Evolutionary conservation across 2,888 invertebrate genomes (phyloP).

Genomic region (Hirtodrosophila confusa): DNA sequence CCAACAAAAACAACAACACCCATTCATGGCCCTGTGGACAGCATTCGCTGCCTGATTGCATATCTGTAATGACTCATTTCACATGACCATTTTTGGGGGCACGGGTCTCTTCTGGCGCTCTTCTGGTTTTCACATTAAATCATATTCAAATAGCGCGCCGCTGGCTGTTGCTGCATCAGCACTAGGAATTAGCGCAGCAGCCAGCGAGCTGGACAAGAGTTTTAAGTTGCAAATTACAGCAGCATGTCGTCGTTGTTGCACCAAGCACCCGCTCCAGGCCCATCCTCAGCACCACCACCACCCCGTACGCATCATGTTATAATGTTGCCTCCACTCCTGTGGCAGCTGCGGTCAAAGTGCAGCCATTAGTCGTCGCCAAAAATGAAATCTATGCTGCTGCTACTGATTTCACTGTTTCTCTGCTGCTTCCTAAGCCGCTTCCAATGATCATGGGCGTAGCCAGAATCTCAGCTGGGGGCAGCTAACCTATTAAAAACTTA

Average conservation of each 20-base stretch:
- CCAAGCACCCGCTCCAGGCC: not conserved
- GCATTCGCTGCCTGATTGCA: slow-evolving; percentile 65
- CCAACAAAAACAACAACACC: slow-evolving; percentile 18
- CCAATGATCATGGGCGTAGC: too few relatives aligned
- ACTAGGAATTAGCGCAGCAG: slow-evolving; percentile 52
- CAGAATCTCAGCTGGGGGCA: too few relatives aligned
- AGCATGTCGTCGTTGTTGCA: slow-evolving; percentile 40
- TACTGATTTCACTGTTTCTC: too few relatives aligned
- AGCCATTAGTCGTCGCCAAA: slow-evolving; percentile 75
- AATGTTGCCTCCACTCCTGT: slow-evolving; percentile 48
- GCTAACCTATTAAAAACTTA: too few relatives aligned
- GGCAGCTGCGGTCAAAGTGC: slow-evolving; percentile 72
- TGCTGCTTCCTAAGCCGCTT: not conserved
- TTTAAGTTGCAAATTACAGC: slow-evolving; percentile 72
- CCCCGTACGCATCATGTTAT: slow-evolving; percentile 25
- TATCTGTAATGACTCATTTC: slow-evolving; percentile 80
- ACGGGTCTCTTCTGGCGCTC: slow-evolving; percentile 1
- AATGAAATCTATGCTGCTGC: slow-evolving; percentile 70
- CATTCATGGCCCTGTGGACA: slow-evolving; percentile 18
- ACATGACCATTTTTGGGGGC: slow-evolving; percentile 61
- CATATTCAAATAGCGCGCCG: slow-evolving; percentile 55
- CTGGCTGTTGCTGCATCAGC: slow-evolving; percentile 56
- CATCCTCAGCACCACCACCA: not conserved
- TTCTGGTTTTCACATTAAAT: slow-evolving; percentile 61
- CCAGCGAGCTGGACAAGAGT: slow-evolving; percentile 55